Evolutionary conservation across 2,113 vertebrate genomes (phyloP), one percentile per base, ranked within the genome.

Genomic region (Pedetes capensis): DNA sequence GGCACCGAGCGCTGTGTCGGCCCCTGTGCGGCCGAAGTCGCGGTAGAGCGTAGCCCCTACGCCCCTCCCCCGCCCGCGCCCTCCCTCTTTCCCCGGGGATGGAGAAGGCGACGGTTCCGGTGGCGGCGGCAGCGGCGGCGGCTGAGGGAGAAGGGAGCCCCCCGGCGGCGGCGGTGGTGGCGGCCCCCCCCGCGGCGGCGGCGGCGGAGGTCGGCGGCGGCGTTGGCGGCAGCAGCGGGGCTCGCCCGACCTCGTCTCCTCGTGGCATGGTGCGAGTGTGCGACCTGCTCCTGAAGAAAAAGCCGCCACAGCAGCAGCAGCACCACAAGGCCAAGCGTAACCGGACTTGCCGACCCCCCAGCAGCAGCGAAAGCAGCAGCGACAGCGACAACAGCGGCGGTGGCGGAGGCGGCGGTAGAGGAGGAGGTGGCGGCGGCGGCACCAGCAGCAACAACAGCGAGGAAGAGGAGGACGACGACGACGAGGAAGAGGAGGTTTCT

Each of bases 401-500:
- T 25, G 95, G 96, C 0, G 95, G 89, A 6, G 96, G 96, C 64
- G 96, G 87, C 94, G 97, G 96, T 1, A 92, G 96, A 9, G 96
- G 95, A 4, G 96, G 97, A 3, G 96, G 95, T 0, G 96, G 95
- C 0, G 96, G 97, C 76, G 96, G 98, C 81, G 97, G 97, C 87
- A 98, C 97, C 91, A 98, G 97, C 92, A 98, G 97, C 95, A 97
- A 95, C 96, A 98, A 98, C 97, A 97, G 97, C 93, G 97, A 98
- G 86, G 97, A 98, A 64, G 97, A 97, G 0, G 97, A 97, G 9
- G 97, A 97, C 23, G 97, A 98, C 75, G 96, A 98, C 72, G 97
- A 98, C 55, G 98, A 98, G 8, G 98, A 98, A 4, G 98, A 98
- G 88, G 98, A 98, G 97, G 98, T 98, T 81, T 98, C 98, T 44